Evolutionary conservation across 2,888 invertebrate genomes (phyloP), one percentile per base, ranked within the genome.

Genomic region (Oligia fasciuncula): DNA sequence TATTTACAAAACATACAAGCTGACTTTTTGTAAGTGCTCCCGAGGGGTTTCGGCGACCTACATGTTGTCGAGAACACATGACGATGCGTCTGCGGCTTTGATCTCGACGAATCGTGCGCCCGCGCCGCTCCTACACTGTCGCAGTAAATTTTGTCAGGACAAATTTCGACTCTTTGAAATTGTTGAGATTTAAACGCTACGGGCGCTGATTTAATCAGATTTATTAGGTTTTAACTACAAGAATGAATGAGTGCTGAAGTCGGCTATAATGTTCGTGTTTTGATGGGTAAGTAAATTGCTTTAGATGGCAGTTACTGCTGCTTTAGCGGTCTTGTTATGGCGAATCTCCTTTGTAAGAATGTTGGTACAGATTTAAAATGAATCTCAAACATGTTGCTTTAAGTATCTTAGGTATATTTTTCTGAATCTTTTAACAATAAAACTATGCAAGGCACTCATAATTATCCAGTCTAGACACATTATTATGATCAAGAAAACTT

Each of bases 141-240:
- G 88, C 92, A 93, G 91, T 96, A 96, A 96, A 96, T 96, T 93
- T 93, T 94, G 96, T 95, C 95, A 92, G 90, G 96, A 96, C 96
- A 96, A 96, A 96, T 96, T 96, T 95, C 93, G 92, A 94, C 92
- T 94, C 94, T 95, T 95, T 95, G 95, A 96, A 95, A 96, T 95
- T 92, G 91, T 92, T 86, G 87, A 90, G 91, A 91, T 92, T 91
- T 93, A 92, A 91, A 91, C 88, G 85, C 88, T 88, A 83, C 88
- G 85, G 92, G 90, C 91, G 92, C 90, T 93, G 93, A 93, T 93
- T 95, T 93, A 91, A 94, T 95, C 91, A 91, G 91, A 96, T 96
- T 96, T 95, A 95, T 95, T 92, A 91, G 87, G 90, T 88, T 92
- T 91, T 90, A 92, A 93, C 85, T 88, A 91, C 91, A 86, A 81